phyloP scores from a whole-genome alignment of 2,888 invertebrate species.

The Agriopis aurantiaria region DNA sequence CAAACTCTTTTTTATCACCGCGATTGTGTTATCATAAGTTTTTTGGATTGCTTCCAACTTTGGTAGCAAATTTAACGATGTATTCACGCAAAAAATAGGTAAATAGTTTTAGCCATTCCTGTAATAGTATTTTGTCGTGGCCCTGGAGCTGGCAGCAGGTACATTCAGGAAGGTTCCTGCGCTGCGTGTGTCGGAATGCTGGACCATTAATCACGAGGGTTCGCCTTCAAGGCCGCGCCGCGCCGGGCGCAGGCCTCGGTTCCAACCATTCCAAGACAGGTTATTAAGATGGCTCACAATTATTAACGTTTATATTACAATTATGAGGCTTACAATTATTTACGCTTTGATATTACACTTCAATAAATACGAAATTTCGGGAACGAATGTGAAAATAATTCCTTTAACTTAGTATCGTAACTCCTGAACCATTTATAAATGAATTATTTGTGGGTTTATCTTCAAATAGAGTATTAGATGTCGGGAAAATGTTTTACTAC shows the following conservation, averaged over 20 bases:
- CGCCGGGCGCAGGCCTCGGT: not conserved
- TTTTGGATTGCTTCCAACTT: too few relatives aligned
- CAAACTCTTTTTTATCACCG: too few relatives aligned
- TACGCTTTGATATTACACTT: not conserved
- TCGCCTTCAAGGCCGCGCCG: constrained; percentile 3
- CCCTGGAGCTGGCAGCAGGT: not conserved
- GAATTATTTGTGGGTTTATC: too few relatives aligned
- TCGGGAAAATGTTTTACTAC: too few relatives aligned
- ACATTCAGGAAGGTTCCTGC: not conserved
- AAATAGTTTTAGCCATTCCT: not conserved
- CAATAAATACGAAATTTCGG: too few relatives aligned
- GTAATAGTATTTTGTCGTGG: not conserved
- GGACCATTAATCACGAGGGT: constrained; percentile 23
- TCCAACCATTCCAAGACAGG: constrained; percentile 1
- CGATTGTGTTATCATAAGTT: too few relatives aligned
- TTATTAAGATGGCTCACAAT: constrained; percentile 6
- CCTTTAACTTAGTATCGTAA: too few relatives aligned
- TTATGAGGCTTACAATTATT: not conserved
- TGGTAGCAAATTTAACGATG: too few relatives aligned
- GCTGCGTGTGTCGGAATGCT: constrained; percentile 11
- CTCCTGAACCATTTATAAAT: too few relatives aligned
- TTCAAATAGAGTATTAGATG: too few relatives aligned
- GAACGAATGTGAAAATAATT: too few relatives aligned
- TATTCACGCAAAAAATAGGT: too few relatives aligned
- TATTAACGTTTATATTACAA: not conserved